Percentiles rank a stretch among this genome's conserved stretches.
phyloP scores from a whole-genome alignment of 2,113 vertebrate genomes.

The Cyphomyrus plagiostoma region DNA sequence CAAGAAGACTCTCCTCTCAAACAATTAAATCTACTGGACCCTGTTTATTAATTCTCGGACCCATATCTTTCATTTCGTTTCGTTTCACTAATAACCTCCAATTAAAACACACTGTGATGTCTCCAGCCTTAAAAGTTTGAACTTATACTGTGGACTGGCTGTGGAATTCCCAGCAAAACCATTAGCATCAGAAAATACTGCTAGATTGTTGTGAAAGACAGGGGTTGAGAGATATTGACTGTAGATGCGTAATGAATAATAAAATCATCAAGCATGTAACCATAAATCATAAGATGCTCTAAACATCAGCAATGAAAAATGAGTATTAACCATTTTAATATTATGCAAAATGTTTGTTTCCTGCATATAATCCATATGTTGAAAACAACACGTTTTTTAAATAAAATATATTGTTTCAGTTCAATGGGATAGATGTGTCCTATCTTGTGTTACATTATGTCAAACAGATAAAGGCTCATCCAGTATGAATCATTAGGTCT shows the following conservation, averaged over 20 bases:
- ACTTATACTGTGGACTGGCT: neutral
- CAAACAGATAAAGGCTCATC: conserved; percentile 55
- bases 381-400: neutral
- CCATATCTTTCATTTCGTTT: neutral
- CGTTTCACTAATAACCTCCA: neutral
- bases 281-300: neutral
- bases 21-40: neutral
- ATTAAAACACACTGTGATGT: neutral
- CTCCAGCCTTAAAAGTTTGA: neutral
- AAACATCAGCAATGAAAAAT: conserved; percentile 17
- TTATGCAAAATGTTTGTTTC: conserved; percentile 63
- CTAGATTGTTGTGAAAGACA: neutral
- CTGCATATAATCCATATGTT: conserved; percentile 45
- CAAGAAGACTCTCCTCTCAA: neutral
- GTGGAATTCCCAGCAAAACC: neutral
- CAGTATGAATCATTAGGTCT: conserved; percentile 53
- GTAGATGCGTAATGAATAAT: neutral
- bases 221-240: neutral
- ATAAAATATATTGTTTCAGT: conserved; percentile 34
- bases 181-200: neutral
- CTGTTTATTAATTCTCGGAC: neutral
- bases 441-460: neutral
- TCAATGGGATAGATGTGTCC: conserved; percentile 8
- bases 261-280: neutral
- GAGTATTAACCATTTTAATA: conserved; percentile 36